Evolutionary conservation across 2,797 vertebrate genomes (phyloP).

Genomic region (Argentina silus): DNA sequence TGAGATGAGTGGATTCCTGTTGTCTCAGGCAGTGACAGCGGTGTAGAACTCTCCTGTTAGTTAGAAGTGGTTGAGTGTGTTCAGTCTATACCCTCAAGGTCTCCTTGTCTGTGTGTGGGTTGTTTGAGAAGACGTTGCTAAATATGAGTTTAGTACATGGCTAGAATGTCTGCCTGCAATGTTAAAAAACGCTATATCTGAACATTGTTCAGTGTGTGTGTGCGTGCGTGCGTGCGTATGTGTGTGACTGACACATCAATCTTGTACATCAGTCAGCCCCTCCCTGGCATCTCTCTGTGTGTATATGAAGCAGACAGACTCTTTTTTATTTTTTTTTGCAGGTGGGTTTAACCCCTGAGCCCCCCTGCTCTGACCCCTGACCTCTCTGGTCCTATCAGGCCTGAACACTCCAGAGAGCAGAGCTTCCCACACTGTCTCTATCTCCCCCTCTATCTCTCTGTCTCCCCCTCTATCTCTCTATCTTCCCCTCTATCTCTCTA

Average conservation of each 20-base stretch:
- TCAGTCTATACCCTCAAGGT: background rate
- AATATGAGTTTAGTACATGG: no score
- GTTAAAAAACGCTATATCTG: no score
- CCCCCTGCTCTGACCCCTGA: background rate
- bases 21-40: background rate
- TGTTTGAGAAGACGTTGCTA: no score
- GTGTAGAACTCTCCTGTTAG: background rate
- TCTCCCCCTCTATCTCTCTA: no score
- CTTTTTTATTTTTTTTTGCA: background rate
- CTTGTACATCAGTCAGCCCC: background rate
- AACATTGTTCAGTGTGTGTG: no score
- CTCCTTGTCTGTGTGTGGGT: background rate
- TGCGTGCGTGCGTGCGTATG: background rate
- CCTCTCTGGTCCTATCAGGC: background rate
- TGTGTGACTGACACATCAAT: background rate
- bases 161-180: background rate
- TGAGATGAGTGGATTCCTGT: background rate
- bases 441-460: no score
- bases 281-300: background rate
- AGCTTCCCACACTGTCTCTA: no score
- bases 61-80: background rate
- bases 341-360: background rate
- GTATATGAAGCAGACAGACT: background rate
- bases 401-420: background rate
- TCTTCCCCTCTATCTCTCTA: no score